Evolutionary conservation across 2,888 invertebrate genomes (phyloP).

Genomic region (Villa cingulata): DNA sequence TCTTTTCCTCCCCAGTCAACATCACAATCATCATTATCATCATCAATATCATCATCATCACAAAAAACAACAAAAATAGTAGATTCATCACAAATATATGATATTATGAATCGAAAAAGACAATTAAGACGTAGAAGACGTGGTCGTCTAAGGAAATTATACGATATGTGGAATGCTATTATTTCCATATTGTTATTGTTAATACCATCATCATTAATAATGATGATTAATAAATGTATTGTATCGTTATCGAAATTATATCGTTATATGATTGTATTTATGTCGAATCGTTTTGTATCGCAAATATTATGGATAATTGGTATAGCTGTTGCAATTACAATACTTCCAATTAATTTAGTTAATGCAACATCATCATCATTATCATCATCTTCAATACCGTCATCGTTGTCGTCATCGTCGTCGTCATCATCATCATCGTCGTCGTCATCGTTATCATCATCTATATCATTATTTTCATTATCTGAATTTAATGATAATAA

Average conservation of each 20-base stretch:
- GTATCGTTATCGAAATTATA: constrained; percentile 20
- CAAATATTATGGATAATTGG: constrained; percentile 18
- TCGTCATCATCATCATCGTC: constrained; percentile 13
- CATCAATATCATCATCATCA: constrained; percentile 1
- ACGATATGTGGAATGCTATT: constrained; percentile 4
- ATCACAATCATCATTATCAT: not conserved
- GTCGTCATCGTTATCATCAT: no score
- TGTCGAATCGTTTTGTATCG: constrained; percentile 7
- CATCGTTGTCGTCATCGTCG: constrained; percentile 16
- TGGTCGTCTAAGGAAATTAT: constrained; percentile 29
- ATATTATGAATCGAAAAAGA: constrained; percentile 4
- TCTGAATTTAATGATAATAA: not conserved
- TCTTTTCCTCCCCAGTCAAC: not conserved
- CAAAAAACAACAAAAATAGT: not conserved
- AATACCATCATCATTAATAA: not conserved
- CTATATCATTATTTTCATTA: no score
- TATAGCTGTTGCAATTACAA: constrained; percentile 18
- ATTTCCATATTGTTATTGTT: constrained; percentile 6
- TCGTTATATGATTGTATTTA: constrained; percentile 12
- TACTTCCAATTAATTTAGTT: constrained; percentile 22
- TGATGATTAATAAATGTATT: constrained; percentile 3
- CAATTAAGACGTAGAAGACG: constrained; percentile 27
- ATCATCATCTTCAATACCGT: no score
- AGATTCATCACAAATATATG: not conserved
- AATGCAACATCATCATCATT: constrained; percentile 23